These are phyloP conservation scores for Chrysodeixis includens DNA, from an alignment of 2,888 invertebrate genomes.

Conservation along the genomic window DNA sequence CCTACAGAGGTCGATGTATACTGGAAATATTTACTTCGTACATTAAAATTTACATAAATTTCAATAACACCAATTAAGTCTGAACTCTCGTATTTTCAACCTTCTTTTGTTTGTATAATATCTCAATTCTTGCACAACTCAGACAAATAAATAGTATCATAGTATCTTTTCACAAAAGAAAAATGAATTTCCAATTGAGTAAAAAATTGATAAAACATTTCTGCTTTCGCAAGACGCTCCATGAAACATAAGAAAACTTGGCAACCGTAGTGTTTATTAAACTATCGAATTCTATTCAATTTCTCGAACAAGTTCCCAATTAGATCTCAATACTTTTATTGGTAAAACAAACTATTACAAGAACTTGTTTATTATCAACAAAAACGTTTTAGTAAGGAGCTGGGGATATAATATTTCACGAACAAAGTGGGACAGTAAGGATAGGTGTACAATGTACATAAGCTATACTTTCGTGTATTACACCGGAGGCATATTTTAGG, in stretches of 20 bases:
- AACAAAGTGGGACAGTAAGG: conserved; percentile 51
- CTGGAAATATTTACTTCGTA: not conserved
- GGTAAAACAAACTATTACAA: not conserved
- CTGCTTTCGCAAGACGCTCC: not conserved
- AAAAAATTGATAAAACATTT: not conserved
- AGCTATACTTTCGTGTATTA: conserved; percentile 44
- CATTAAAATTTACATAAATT: not conserved
- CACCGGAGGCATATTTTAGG: conserved; percentile 53
- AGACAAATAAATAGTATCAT: no score
- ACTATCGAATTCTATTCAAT: not conserved
- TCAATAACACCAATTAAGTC: not conserved
- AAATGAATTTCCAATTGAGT: no score
- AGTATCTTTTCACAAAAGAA: no score
- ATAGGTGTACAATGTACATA: conserved; percentile 40
- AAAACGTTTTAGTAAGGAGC: not conserved
- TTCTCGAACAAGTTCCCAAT: not conserved
- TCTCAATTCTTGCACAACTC: no score
- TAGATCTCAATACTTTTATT: not conserved
- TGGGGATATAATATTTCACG: conserved; percentile 12
- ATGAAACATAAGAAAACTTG: not conserved
- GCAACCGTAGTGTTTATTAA: not conserved
- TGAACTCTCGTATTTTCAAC: not conserved
- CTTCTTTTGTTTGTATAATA: not conserved
- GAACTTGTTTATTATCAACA: not conserved
- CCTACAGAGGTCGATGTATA: not conserved